Evolutionary conservation across 2,113 vertebrate genomes (phyloP).

Genomic region (Eptesicus fuscus): DNA sequence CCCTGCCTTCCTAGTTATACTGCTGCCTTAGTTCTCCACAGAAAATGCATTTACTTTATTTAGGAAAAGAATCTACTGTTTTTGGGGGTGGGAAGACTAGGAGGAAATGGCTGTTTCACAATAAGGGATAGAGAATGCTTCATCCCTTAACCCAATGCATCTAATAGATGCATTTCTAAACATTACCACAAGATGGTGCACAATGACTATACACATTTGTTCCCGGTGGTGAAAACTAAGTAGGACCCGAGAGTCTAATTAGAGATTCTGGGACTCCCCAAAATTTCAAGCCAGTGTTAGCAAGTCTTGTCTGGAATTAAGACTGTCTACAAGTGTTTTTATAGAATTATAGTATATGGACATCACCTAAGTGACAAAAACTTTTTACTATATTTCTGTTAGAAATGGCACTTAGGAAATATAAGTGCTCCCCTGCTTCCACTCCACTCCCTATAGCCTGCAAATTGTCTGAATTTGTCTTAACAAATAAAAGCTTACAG

Average conservation of each 20-base stretch:
- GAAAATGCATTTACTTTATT: not conserved
- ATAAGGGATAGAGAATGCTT: not conserved
- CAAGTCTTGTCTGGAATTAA: not conserved
- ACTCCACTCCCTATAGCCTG: not conserved
- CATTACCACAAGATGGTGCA: slow-evolving; percentile 56
- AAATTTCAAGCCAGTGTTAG: slow-evolving; percentile 10
- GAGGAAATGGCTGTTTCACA: slow-evolving; percentile 9
- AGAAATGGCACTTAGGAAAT: slow-evolving; percentile 12
- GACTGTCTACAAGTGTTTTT: not conserved
- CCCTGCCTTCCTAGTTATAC: not conserved
- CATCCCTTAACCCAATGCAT: not conserved
- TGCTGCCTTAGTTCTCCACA: not conserved
- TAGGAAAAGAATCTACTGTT: not conserved
- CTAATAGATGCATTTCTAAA: slow-evolving; percentile 2
- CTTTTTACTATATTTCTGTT: not conserved
- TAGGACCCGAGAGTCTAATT: not conserved
- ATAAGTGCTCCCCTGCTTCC: not conserved
- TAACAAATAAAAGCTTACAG: slow-evolving; percentile 22
- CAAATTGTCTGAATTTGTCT: slow-evolving; percentile 20
- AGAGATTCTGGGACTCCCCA: not conserved
- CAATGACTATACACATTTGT: not conserved
- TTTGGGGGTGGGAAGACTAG: not conserved
- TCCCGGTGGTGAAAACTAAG: not conserved
- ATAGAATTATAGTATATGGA: not conserved
- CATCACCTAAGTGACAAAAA: slow-evolving; percentile 6